Base-by-base conservation (phyloP, 2,797 vertebrate species). In the Rhyacichthys aspro region DNA sequence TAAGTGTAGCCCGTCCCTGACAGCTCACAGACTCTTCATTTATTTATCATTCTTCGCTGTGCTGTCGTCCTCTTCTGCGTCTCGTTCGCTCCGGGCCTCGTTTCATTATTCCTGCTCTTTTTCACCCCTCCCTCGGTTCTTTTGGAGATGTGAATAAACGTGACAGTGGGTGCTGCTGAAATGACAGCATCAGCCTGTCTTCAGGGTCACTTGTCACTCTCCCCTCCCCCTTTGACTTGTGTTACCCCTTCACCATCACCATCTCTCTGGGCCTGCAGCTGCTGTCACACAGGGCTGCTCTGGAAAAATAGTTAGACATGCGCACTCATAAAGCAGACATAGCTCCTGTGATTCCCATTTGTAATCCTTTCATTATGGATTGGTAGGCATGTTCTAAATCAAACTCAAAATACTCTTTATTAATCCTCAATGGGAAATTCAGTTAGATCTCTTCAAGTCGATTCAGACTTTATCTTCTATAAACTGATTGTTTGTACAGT, bases 1-100 rank as follows among this genome's bases (percentile, higher is more conserved):
- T 89, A 91, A 91, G 92, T 90, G 87, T 85, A 84, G 76, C 72
- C 83, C 53, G 84, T 89, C 92, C 91, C 92, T 93, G 88, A 90
- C 68, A 71, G 70, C 56, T 59, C 61, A 54, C 73, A 85, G 63
- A 74, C 85, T 90, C 81, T 71, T 91, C 77, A 88, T 91, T 91
- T 92, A 91, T 92, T 91, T 80, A 89, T 88, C 78, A 72, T 55
- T 72, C 47, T 55, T 72, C 39, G 32, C 56, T 71, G 47, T 16
- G 54, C 71, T 56, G 67, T 72, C 49, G 42, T 52, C 53, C 61
- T 56, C 33, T 57, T 38, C 52, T 55, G 56, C 66, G 34, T 69
- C 65, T 62, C 55, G 8, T 62, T 61, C 76, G 78, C 79, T 72
- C 63, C 67, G 83, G 80, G 78, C 78, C 65, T 43, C 42, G 80